Conservation (phyloP, 2,888 invertebrate genomes). For the Falcaria lacertinaria region DNA sequence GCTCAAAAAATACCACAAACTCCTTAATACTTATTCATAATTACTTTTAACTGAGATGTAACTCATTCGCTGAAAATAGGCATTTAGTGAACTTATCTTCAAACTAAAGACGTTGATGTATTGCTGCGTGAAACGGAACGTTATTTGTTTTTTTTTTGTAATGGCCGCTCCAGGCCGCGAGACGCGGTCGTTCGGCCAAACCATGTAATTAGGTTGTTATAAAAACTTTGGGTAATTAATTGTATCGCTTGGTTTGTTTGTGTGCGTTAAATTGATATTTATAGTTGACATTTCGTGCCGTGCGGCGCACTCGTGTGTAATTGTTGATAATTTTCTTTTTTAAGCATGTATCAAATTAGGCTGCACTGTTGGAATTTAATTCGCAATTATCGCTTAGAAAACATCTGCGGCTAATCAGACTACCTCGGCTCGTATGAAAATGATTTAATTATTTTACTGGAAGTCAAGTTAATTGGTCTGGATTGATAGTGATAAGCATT, state of each 20-base stretch:
- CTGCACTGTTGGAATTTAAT: background rate
- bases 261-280: slow-evolving; percentile 67
- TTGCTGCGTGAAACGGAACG: slow-evolving; percentile 52
- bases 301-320: slow-evolving; percentile 46
- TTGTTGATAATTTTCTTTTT: slow-evolving; percentile 7
- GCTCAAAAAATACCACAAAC: slow-evolving; percentile 56
- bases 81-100: slow-evolving; percentile 64
- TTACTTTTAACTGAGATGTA: slow-evolving; percentile 75
- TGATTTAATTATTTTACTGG: background rate
- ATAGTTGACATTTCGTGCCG: slow-evolving; percentile 65
- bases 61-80: slow-evolving; percentile 66
- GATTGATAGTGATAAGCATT: background rate
- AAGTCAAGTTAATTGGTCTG: background rate
- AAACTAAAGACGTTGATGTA: slow-evolving; percentile 63
- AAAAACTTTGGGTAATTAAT: slow-evolving; percentile 73
- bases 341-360: background rate
- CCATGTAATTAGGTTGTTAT: slow-evolving; percentile 66
- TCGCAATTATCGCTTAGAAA: slow-evolving; percentile 1
- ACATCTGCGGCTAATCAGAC: background rate
- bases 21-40: slow-evolving; percentile 70
- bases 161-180: slow-evolving; percentile 36
- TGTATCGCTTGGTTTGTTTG: slow-evolving; percentile 45
- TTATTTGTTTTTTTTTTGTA: slow-evolving; percentile 40
- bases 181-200: slow-evolving; percentile 42
- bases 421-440: background rate